Conservation (phyloP, 2,113 vertebrate species). For the Varanus komodoensis region DNA sequence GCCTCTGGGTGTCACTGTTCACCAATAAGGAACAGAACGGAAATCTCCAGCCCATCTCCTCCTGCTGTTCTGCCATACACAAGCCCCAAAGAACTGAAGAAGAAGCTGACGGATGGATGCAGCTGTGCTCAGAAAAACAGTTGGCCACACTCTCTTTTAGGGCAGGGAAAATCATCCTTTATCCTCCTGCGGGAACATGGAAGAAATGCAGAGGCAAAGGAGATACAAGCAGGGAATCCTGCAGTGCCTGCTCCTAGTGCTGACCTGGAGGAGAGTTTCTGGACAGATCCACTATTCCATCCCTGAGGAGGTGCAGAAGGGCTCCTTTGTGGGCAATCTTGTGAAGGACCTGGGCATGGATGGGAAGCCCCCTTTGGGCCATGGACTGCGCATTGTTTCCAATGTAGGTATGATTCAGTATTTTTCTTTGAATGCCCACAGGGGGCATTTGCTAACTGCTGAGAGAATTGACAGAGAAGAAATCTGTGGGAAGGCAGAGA, state of each 20-base stretch:
- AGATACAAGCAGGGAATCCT: constrained; percentile 21
- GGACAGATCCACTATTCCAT: constrained; percentile 8
- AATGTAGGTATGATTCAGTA: background rate
- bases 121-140: too few species aligned
- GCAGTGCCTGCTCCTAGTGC: background rate
- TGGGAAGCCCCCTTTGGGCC: background rate
- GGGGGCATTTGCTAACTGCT: background rate
- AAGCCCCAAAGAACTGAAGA: background rate
- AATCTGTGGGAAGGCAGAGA: background rate
- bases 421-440: constrained; percentile 1
- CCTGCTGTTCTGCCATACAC: background rate
- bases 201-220: constrained; percentile 10
- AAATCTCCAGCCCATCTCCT: background rate
- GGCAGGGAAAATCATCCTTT: background rate
- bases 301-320: constrained; percentile 11
- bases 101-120: background rate
- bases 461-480: constrained; percentile 8
- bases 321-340: constrained; percentile 11
- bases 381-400: background rate
- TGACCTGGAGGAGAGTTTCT: background rate
- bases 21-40: constrained; percentile 61
- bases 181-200: constrained; percentile 43
- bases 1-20: constrained; percentile 75
- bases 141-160: background rate
- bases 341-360: constrained; percentile 8